These are phyloP conservation scores for Neodiprion virginianus DNA, from an alignment of 1,140 invertebrate genomes.

Conservation along the genomic window DNA sequence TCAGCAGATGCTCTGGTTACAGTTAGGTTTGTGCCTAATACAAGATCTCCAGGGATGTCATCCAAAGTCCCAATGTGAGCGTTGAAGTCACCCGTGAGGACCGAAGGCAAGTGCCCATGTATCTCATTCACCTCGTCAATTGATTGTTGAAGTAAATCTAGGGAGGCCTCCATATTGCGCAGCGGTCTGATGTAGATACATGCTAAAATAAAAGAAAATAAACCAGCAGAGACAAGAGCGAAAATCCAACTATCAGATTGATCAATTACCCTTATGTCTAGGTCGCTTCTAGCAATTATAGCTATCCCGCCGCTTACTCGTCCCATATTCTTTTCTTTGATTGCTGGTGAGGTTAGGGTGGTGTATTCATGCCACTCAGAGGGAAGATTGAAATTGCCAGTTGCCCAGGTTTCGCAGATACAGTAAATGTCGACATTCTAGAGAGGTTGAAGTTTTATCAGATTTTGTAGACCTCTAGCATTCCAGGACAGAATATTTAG, in stretches of 20 bases:
- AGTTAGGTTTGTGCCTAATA: background rate
- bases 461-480: constrained; percentile 5
- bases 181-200: constrained; percentile 2
- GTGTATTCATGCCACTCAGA: background rate
- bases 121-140: constrained; percentile 4
- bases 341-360: constrained; percentile 5
- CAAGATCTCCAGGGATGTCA: constrained; percentile 1
- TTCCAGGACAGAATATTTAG: constrained; percentile 13
- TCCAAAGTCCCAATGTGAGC: background rate
- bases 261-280: background rate
- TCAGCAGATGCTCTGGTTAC: background rate
- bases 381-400: background rate
- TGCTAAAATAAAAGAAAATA: constrained; percentile 6
- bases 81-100: constrained; percentile 11
- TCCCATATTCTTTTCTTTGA: constrained; percentile 8
- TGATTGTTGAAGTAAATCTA: constrained; percentile 1
- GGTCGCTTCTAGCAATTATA: background rate
- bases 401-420: constrained; percentile 14
- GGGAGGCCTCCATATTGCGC: background rate
- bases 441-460: background rate
- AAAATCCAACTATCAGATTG: background rate
- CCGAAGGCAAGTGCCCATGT: background rate
- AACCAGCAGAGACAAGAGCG: background rate
- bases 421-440: constrained; percentile 3
- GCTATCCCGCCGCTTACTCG: constrained; percentile 10